Base-by-base conservation (phyloP, 2,113 vertebrate species). In the Ctenodactylus gundi region DNA sequence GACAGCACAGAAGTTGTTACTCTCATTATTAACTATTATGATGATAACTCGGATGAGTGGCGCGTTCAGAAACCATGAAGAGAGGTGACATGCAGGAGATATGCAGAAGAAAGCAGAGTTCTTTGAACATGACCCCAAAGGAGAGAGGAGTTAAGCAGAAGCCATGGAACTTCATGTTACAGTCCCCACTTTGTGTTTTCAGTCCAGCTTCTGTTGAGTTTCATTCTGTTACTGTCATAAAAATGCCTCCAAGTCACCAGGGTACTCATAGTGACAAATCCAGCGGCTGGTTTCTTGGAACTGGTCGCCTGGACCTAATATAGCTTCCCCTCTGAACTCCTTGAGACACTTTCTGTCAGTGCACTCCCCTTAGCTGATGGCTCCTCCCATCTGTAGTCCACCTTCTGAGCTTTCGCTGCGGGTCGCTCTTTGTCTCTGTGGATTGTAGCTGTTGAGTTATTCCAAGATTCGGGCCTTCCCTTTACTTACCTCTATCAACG, bases 291-390 rank as follows among this genome's bases (percentile, higher is more conserved):
- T 53, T 70, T 67, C 64, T 77, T 65, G 29, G 51, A 55, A 62
- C 17, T 95, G 15, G 2, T 41, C 82, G 39, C 8, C 34, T 75
- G 76, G 39, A 60, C 39, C n/a, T 58, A 49, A 60, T 6, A 12
- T 78, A 51, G 1, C 82, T 46, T 77, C 8, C 27, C 36, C 67
- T 81, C 12, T 25, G 10, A 5, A 7, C 9, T 75, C 46, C 27
- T 12, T 81, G 72, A 67, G 25, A 44, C 46, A 51, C 15, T 58
- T 41, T 62, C 41, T 85, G 27, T 31, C 36, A 80, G 60, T 55
- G 27, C 6, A 14, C 3, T 39, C 0, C 1, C 2, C 29, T 39
- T 8, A 55, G 13, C 23, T 27, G 49, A 21, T 27, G 12, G n/a
- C 8, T 58, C 49, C 7, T 72, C 57, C 82, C 44, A 27, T 3